A percentile compares a stretch with the other conserved stretches of the same genome.
phyloP scores from a whole-genome alignment of 2,888 invertebrate species.

The Calameuta filiformis region DNA sequence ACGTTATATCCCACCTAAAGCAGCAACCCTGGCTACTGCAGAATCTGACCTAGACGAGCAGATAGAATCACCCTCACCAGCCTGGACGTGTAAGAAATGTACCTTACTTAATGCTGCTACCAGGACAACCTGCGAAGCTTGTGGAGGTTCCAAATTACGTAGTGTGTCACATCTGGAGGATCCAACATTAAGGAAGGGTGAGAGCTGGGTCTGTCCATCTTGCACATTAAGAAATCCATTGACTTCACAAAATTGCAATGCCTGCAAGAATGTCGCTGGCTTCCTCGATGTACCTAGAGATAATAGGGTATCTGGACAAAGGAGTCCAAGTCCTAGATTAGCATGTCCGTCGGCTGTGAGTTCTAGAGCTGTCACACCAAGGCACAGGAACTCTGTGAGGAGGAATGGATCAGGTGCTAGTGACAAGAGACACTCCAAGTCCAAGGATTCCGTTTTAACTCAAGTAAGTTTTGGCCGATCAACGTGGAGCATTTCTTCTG shows the following conservation, averaged over 20 bases:
- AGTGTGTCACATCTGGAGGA: slow-evolving; percentile 75
- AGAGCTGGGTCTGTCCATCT: slow-evolving; percentile 76
- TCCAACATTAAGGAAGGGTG: slow-evolving; percentile 77
- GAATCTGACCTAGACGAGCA: slow-evolving; percentile 74
- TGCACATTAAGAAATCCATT: slow-evolving; percentile 87
- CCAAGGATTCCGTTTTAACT: slow-evolving; percentile 47
- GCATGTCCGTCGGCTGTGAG: slow-evolving; percentile 42
- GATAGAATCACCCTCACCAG: slow-evolving; percentile 59
- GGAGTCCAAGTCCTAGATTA: slow-evolving; percentile 60
- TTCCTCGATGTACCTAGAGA: slow-evolving; percentile 62
- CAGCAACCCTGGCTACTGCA: slow-evolving; percentile 58
- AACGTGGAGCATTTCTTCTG: background rate
- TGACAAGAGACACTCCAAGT: slow-evolving; percentile 54
- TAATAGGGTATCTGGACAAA: slow-evolving; percentile 42
- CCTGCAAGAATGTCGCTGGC: slow-evolving; percentile 76
- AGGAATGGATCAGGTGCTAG: slow-evolving; percentile 51
- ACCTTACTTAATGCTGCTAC: slow-evolving; percentile 83
- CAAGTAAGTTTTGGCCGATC: slow-evolving; percentile 37
- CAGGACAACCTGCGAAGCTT: slow-evolving; percentile 83
- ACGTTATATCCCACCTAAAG: slow-evolving; percentile 64
- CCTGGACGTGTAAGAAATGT: slow-evolving; percentile 89
- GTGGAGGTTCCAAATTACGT: slow-evolving; percentile 84
- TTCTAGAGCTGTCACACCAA: slow-evolving; percentile 57
- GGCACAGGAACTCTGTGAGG: slow-evolving; percentile 60
- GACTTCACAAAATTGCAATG: slow-evolving; percentile 76